phyloP scores from a whole-genome alignment of 2,888 invertebrate genomes.

The Orgyia antiqua region DNA sequence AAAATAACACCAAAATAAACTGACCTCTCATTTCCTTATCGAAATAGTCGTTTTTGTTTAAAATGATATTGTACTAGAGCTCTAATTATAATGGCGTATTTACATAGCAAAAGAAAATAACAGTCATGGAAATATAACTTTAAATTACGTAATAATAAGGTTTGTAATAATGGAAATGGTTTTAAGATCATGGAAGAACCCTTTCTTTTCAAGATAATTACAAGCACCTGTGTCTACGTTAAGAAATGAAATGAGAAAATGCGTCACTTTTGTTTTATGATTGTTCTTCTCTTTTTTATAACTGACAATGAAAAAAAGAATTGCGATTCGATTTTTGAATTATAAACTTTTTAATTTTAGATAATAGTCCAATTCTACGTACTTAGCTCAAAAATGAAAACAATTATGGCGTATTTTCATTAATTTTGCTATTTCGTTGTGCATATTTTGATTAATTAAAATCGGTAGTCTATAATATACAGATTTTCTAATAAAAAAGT shows the following conservation, averaged over 20 bases:
- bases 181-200: constrained; percentile 29
- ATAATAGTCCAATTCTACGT: too few relatives aligned
- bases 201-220: constrained; percentile 39
- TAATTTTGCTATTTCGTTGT: too few relatives aligned
- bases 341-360: too few relatives aligned
- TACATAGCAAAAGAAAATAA: constrained; percentile 7
- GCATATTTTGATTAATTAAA: too few relatives aligned
- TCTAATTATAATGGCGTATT: constrained; percentile 10
- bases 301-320: too few relatives aligned
- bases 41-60: not conserved
- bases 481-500: too few relatives aligned
- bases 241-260: constrained; percentile 19
- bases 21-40: constrained; percentile 2
- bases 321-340: too few relatives aligned
- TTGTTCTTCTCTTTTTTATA: constrained; percentile 11
- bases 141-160: constrained; percentile 10
- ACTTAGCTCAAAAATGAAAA: too few relatives aligned
- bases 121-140: constrained; percentile 11
- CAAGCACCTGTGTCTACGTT: constrained; percentile 34
- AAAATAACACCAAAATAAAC: constrained; percentile 7
- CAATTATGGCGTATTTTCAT: too few relatives aligned
- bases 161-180: constrained; percentile 8
- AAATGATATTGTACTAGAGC: constrained; percentile 4
- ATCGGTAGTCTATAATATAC: too few relatives aligned
- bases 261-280: constrained; percentile 17